A percentile compares a stretch with the other conserved stretches of the same genome.
phyloP scores from a whole-genome alignment of 2,888 invertebrate species.

The Pantelozetes paolii region DNA sequence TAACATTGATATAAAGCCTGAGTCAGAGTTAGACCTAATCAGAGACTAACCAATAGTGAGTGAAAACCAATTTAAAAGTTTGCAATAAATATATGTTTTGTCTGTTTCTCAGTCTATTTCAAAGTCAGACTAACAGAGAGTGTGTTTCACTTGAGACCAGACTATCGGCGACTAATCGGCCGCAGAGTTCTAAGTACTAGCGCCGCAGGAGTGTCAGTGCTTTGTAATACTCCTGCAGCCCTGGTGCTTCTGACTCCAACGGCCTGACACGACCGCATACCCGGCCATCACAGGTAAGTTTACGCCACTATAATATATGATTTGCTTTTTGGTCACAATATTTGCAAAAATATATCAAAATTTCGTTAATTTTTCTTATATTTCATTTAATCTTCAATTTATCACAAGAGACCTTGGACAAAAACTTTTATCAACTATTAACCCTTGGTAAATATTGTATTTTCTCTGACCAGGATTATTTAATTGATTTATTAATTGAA shows the following conservation, averaged over 20 bases:
- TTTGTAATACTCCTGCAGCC: constrained; percentile 47
- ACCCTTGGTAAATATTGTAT: too few relatives aligned
- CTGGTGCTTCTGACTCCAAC: constrained; percentile 46
- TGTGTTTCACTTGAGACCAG: not conserved
- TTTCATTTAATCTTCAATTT: too few relatives aligned
- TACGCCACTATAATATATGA: too few relatives aligned
- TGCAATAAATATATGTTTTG: constrained; percentile 5
- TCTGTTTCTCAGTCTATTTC: not conserved
- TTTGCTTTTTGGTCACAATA: too few relatives aligned
- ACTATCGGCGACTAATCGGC: not conserved
- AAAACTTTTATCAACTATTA: too few relatives aligned
- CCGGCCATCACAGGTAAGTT: not conserved
- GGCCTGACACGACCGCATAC: not conserved
- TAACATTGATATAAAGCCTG: constrained; percentile 13
- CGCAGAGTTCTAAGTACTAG: constrained; percentile 48
- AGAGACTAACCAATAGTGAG: not conserved
- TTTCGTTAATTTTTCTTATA: too few relatives aligned
- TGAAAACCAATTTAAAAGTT: constrained; percentile 1
- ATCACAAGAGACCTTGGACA: too few relatives aligned
- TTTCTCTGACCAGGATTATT: too few relatives aligned
- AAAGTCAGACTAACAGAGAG: not conserved
- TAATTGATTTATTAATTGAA: too few relatives aligned
- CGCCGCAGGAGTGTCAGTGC: constrained; percentile 48
- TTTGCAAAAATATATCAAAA: too few relatives aligned
- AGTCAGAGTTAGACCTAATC: not conserved